Percentiles rank a stretch among this genome's conserved stretches.
Evolutionary conservation across 2,113 vertebrate species (phyloP).

Genomic region (Syrmaticus mikado): DNA sequence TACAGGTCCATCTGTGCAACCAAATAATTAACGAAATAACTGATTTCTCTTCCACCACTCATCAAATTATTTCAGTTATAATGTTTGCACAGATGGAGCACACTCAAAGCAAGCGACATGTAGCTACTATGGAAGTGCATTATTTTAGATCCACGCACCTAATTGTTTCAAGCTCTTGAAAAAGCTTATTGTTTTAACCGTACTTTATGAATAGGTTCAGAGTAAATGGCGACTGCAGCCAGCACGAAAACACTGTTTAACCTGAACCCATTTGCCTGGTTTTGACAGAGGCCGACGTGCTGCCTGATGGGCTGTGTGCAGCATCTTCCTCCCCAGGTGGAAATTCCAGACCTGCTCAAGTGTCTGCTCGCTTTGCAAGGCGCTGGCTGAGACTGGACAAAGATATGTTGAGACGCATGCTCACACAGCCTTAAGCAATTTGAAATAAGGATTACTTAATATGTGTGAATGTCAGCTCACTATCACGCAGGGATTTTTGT

Average conservation of each 20-base stretch:
- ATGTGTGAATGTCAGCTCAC: neutral
- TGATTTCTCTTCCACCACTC: neutral
- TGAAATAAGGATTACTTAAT: neutral
- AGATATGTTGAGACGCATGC: fast-evolving
- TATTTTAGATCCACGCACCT: neutral
- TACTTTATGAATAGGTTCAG: neutral
- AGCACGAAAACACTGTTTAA: neutral
- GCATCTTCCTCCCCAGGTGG: fast-evolving
- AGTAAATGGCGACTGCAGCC: neutral
- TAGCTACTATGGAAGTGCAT: neutral
- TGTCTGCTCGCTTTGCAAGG: neutral
- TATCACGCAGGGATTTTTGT: neutral
- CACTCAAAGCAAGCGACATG: neutral
- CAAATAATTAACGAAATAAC: constrained; percentile 13
- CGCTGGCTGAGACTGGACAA: neutral
- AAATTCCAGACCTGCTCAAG: neutral
- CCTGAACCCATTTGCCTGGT: neutral
- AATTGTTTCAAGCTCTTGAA: neutral
- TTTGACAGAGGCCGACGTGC: neutral
- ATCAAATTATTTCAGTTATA: neutral
- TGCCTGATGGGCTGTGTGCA: neutral
- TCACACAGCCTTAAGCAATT: neutral
- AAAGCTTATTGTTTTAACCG: neutral
- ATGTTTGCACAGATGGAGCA: constrained; percentile 12
- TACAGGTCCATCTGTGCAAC: neutral